phyloP scores from a whole-genome alignment of 92 coral and sea anemone species.

The Heteractis magnifica region DNA sequence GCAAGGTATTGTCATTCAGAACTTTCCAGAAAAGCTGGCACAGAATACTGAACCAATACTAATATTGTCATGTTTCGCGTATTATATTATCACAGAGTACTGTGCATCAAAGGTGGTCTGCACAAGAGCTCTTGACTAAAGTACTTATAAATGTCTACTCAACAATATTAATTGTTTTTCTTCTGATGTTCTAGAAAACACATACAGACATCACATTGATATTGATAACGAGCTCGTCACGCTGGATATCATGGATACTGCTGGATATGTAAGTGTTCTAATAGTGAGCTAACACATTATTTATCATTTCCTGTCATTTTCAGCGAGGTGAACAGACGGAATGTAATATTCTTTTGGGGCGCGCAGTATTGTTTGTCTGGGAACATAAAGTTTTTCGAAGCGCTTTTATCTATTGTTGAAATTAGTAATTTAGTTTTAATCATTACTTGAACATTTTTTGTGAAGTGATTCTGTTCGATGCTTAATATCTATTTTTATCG shows the following conservation, averaged over 20 bases:
- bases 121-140: background rate
- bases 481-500: too few relatives aligned
- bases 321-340: background rate
- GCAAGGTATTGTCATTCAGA: too few relatives aligned
- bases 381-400: background rate
- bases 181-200: conserved; percentile 58
- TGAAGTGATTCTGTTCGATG: too few relatives aligned
- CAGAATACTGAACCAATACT: too few relatives aligned
- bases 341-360: background rate
- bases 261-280: conserved; percentile 72
- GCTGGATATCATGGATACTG: conserved; percentile 88
- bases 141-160: background rate
- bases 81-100: background rate
- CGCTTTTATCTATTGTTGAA: too few relatives aligned
- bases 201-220: conserved; percentile 80
- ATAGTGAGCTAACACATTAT: background rate
- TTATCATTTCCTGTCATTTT: background rate
- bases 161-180: background rate
- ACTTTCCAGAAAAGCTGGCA: background rate
- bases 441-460: too few relatives aligned
- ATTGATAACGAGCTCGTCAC: conserved; percentile 79
- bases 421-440: too few relatives aligned
- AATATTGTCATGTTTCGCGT: too few relatives aligned
- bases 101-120: background rate
- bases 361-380: too few relatives aligned